These are phyloP conservation scores for Pseudomugil tenellus DNA, from an alignment of 2,797 vertebrate genomes.

Conservation along the genomic window DNA sequence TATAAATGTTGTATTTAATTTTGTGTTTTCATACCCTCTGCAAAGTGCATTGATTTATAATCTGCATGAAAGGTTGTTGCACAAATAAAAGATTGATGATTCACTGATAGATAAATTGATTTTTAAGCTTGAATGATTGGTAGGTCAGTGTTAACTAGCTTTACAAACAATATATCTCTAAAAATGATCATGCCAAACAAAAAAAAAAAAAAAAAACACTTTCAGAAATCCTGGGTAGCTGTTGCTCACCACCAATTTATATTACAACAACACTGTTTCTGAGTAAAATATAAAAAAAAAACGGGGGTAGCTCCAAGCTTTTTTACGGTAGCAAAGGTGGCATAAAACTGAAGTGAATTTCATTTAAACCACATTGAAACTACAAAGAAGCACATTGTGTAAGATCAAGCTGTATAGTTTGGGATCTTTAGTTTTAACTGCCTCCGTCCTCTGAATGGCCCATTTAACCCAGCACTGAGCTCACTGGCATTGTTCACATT, in stretches of 20 bases:
- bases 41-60: no score
- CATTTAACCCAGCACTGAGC: constrained; percentile 42
- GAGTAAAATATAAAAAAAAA: not conserved
- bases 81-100: no score
- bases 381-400: constrained; percentile 28
- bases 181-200: not conserved
- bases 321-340: not conserved
- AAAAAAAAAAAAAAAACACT: not conserved
- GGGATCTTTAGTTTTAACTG: constrained; percentile 42
- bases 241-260: not conserved
- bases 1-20: no score
- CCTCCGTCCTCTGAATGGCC: constrained; percentile 39
- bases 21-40: no score
- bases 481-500: constrained; percentile 54
- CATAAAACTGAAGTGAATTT: constrained; percentile 7
- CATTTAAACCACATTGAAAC: not conserved
- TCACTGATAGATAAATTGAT: not conserved
- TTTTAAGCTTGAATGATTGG: not conserved
- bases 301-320: not conserved
- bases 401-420: constrained; percentile 3
- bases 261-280: not conserved
- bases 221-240: not conserved
- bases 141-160: not conserved
- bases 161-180: not conserved
- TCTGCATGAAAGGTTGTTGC: no score